Evolutionary conservation across 2,797 vertebrate species (phyloP), one percentile per base, ranked within the genome.

Genomic region (Pempheris klunzingeri): DNA sequence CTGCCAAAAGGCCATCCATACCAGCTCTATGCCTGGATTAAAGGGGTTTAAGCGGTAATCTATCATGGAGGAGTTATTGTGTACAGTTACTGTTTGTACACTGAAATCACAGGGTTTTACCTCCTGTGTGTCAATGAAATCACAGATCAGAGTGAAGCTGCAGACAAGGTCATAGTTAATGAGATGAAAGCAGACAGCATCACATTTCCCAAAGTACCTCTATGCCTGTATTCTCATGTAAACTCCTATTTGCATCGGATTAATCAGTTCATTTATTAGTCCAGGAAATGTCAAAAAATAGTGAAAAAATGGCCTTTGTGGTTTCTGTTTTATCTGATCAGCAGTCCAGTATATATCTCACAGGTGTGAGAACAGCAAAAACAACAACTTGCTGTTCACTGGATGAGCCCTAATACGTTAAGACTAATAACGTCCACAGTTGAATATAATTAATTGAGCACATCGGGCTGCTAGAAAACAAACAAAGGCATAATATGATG

Each of bases 21-120:
- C 60, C 69, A 54, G 79, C 77, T 79, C 84, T 62, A 74, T 76
- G 80, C 74, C 74, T 84, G 90, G 89, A 92, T 92, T 89, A 88
- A 74, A 87, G 53, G 63, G 57, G 24, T 80, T 89, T 59, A 65
- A 69, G 55, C 70, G 44, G 64, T 74, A 81, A 92, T 91, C 87
- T 85, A 80, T 83, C 82, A 70, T 7, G 80, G 71, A 41, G 83
- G 86, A 88, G 71, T 75, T 80, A 76, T 41, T 71, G 80, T 55
- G 62, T 36, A 34, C 50, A 34, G 81, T 67, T 41, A 71, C 64
- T 75, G 88, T 90, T 86, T 83, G 83, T 65, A n/a, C 59, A 55
- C 52, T 39, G 36, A 24, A 47, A 30, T 73, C 32, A 14, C 14
- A 0, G 28, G 47, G 53, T 65, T 83, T 77, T 68, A 82, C 39